Base-by-base conservation (phyloP, 2,797 vertebrate genomes). In the Nothura maculosa region DNA sequence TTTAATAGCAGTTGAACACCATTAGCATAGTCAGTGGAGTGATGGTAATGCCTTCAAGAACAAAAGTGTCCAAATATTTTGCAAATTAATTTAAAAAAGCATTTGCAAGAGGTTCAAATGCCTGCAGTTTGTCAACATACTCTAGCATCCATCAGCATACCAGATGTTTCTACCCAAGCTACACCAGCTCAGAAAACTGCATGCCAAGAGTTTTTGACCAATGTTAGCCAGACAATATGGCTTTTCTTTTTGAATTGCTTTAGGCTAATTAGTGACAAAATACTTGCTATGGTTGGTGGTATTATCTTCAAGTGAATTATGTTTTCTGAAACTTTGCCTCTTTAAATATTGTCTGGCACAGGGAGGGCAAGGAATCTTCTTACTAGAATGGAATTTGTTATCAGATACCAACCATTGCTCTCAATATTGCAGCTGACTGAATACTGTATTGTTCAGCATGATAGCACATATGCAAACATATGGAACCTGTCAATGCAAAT, bases 11-110 rank as follows among this genome's bases (percentile, higher is more conserved):
- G 43, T 38, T 55, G 69, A 72, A 62, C 45, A 25, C 79, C 78
- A 93, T 94, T 95, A 96, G 84, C 84, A 69, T 66, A 36, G 22
- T 43, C 90, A 54, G 60, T 8, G 40, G 54, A 87, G 75, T 78
- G 93, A 30, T 78, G 86, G 76, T 66, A 90, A 92, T 87, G 75
- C 72, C 69, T 79, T 72, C 64, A n/a, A 58, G 64, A 66, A 93
- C 88, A 93, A 94, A 92, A 82, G 66, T 48, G 12, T 50, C 72
- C 66, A 43, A 78, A 18, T 36, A 30, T 36, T 36, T 91, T 78
- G 19, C 8, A 3, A 27, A 88, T 52, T 2, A 14, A 45, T 90
- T 87, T 61, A 1, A 11, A 7, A 2, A 72, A 54, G n/a, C 40
- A 17, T 70, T 81, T 82, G 52, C 63, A 54, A 32, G 81, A 30